Base-by-base conservation (phyloP, 2,113 vertebrate species). In the Saimiri boliviensis region DNA sequence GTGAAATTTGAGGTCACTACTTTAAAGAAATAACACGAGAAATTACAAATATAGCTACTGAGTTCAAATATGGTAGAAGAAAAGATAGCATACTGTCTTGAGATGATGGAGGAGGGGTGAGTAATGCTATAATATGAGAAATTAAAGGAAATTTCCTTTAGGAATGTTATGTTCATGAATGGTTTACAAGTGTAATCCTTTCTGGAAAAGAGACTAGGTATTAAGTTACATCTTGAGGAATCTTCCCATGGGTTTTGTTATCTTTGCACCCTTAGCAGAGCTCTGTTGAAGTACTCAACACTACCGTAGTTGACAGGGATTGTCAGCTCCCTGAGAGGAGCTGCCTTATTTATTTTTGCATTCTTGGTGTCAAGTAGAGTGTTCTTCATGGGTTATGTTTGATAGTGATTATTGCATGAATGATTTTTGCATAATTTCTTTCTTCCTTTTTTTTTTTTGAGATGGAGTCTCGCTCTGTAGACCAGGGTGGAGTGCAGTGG, bases 21-120 rank as follows among this genome's bases (percentile, higher is more conserved):
- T 92, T 87, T 90, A 58, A 94, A 30, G 42, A 73, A 86, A 80
- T 93, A 83, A 35, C 66, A 92, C 77, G 86, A 80, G 63, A 54
- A 81, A 83, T 86, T 4, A 3, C 35, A 70, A 82, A 95, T 58
- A 56, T 86, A 35, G 6, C 7, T 95, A 12, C 49, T 86, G 66
- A 82, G 35, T 89, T 96, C 5, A 87, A 47, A 76, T 92, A n/a
- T 40, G 54, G 12, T 89, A 35, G 77, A 86, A 63, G 16, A 45
- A 87, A 77, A 93, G 20, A 21, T 32, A 68, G 21, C 11, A 42
- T 74, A 4, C 45, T 86, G 40, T 87, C 35, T 74, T 88, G 40
- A 93, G 58, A n/a, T 96, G 37, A 68, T 90, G 37, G 3, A 60
- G 47, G 45, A 45, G 10, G 30, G 9, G 5, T 37, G 47, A 27